phyloP scores from a whole-genome alignment of 2,797 vertebrate species.

The Oreochromis grahami region DNA sequence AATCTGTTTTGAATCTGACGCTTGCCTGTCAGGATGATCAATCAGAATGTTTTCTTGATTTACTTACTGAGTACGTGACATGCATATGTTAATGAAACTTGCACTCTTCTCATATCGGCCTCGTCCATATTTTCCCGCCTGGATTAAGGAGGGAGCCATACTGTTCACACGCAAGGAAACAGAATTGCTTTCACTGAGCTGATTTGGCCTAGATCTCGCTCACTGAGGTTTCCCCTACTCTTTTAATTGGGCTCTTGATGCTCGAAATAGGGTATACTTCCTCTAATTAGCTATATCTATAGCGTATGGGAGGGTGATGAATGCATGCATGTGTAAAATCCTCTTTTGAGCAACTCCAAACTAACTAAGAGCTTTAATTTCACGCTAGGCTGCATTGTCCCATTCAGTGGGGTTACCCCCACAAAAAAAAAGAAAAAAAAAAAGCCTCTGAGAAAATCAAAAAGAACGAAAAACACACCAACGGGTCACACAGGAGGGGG shows the following conservation, averaged over 20 bases:
- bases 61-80: constrained; percentile 35
- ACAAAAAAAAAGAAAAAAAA: constrained; percentile 44
- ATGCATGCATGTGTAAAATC: constrained; percentile 79
- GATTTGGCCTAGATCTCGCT: constrained; percentile 55
- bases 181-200: constrained; percentile 44
- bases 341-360: constrained; percentile 77
- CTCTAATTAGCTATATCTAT: constrained; percentile 78
- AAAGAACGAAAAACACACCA: constrained; percentile 63
- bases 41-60: constrained; percentile 51
- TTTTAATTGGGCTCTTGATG: constrained; percentile 74
- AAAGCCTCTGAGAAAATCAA: constrained; percentile 71
- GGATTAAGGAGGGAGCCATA: constrained; percentile 53
- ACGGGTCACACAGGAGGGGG: constrained; percentile 43
- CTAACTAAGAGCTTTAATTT: constrained; percentile 79
- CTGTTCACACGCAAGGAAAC: constrained; percentile 48
- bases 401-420: constrained; percentile 68
- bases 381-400: constrained; percentile 77
- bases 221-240: constrained; percentile 52
- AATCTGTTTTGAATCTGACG: constrained; percentile 57
- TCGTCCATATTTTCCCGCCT: constrained; percentile 50
- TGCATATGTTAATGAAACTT: constrained; percentile 60
- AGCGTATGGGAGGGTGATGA: constrained; percentile 71
- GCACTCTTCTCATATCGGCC: constrained; percentile 42
- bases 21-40: constrained; percentile 54
- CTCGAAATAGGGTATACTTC: constrained; percentile 74